Evolutionary conservation across 2,113 vertebrate genomes (phyloP).

Genomic region (Ailurus styani): DNA sequence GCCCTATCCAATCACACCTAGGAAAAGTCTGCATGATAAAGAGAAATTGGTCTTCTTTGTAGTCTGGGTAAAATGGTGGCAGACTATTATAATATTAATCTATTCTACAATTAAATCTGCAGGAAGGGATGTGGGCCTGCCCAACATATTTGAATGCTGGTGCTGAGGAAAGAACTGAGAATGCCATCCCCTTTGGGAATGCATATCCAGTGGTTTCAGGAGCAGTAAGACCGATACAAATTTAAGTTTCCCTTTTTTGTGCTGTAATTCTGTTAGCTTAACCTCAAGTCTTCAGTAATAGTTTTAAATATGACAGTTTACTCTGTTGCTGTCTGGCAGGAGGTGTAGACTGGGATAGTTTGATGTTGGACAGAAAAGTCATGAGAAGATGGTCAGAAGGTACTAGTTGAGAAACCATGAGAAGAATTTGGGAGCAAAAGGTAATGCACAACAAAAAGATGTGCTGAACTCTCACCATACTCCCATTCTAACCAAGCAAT

Average conservation of each 20-base stretch:
- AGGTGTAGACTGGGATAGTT: neutral
- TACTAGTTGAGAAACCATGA: neutral
- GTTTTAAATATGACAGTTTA: neutral
- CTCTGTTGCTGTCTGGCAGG: neutral
- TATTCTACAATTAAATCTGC: neutral
- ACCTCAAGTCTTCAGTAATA: neutral
- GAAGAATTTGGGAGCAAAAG: neutral
- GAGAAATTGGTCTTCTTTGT: neutral
- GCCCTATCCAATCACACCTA: too few species aligned
- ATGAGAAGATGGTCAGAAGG: neutral
- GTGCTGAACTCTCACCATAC: neutral
- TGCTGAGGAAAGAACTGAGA: neutral
- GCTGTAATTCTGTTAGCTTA: neutral
- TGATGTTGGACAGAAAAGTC: neutral
- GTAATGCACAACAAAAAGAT: neutral
- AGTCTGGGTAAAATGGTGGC: neutral
- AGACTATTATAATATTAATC: neutral
- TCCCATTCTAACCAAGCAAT: neutral
- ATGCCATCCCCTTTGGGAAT: neutral
- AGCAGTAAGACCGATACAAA: accelerated
- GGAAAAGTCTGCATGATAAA: neutral
- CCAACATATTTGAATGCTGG: accelerated
- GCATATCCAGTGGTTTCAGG: neutral
- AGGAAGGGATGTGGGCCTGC: neutral
- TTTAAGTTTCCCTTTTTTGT: neutral